Conservation (phyloP, 2,888 invertebrate species). For the Bursaphelenchus okinawaensis region DNA sequence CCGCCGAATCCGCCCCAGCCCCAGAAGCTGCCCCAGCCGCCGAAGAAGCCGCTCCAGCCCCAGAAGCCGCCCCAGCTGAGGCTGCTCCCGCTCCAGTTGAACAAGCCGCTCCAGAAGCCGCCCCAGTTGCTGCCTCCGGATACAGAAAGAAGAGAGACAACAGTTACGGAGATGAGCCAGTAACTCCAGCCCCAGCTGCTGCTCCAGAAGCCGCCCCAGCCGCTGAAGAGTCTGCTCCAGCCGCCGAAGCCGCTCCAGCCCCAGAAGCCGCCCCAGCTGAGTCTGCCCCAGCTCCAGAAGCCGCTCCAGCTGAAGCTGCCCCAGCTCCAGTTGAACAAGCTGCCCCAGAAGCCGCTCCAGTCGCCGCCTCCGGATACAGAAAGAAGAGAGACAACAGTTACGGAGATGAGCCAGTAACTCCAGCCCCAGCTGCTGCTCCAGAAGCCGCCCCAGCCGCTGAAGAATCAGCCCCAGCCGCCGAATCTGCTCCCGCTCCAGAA, state of each 20-base stretch:
- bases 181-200: constrained; percentile 9
- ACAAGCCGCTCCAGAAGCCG: not conserved
- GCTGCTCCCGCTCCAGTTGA: not conserved
- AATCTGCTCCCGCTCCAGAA: constrained; percentile 13
- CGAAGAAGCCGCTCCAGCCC: not conserved
- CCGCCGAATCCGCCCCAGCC: not conserved
- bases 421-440: constrained; percentile 3
- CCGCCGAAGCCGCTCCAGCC: constrained; percentile 9
- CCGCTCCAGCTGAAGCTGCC: constrained; percentile 15
- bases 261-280: constrained; percentile 10
- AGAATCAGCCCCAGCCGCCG: constrained; percentile 5
- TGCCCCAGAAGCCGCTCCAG: constrained; percentile 7
- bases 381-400: not conserved
- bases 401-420: not conserved
- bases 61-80: not conserved
- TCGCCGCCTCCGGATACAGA: constrained; percentile 11
- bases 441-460: constrained; percentile 1
- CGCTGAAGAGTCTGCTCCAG: constrained; percentile 14
- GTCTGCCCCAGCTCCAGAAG: constrained; percentile 17
- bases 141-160: not conserved
- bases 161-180: constrained; percentile 4
- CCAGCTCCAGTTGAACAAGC: not conserved
- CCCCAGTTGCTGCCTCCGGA: constrained; percentile 12
- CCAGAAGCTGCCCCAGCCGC: not conserved
- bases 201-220: constrained; percentile 21